phyloP scores from a whole-genome alignment of 2,888 invertebrate genomes.

The Priocnemis perturbator region DNA sequence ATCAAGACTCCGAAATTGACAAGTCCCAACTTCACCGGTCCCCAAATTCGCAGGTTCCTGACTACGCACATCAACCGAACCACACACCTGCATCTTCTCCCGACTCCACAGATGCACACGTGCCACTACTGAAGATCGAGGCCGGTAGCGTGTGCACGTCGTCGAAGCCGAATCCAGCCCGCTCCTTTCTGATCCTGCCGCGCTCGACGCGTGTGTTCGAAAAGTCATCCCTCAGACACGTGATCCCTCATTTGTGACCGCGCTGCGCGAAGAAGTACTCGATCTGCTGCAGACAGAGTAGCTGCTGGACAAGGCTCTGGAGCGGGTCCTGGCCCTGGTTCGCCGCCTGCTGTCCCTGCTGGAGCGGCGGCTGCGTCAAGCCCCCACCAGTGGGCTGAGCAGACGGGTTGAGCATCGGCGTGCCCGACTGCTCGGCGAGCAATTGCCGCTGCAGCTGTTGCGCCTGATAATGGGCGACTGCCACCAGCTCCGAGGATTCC shows the following conservation, averaged over 20 bases:
- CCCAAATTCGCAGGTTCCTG: too few relatives aligned
- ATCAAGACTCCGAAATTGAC: background rate
- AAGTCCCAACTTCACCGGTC: too few relatives aligned
- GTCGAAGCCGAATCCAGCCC: too few relatives aligned
- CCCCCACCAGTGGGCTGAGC: slow-evolving; percentile 65
- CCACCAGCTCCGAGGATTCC: slow-evolving; percentile 63
- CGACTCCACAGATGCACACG: too few relatives aligned
- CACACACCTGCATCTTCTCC: too few relatives aligned
- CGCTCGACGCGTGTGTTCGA: too few relatives aligned
- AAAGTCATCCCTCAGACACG: too few relatives aligned
- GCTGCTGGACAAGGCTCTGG: slow-evolving; percentile 72
- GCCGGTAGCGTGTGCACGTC: too few relatives aligned
- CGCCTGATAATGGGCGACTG: slow-evolving; percentile 62
- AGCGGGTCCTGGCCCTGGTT: slow-evolving; percentile 67
- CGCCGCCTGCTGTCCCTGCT: slow-evolving; percentile 63
- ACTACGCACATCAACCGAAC: too few relatives aligned
- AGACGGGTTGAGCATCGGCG: slow-evolving; percentile 56
- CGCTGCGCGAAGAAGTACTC: slow-evolving; percentile 70
- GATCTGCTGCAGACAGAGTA: slow-evolving; percentile 68
- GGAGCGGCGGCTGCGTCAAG: slow-evolving; percentile 58
- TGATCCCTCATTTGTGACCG: slow-evolving; percentile 61
- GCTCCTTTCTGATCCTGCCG: too few relatives aligned
- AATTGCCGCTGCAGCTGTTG: slow-evolving; percentile 62
- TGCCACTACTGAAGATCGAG: too few relatives aligned
- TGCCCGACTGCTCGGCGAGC: slow-evolving; percentile 56